A percentile compares a stretch with the other conserved stretches of the same genome.
Evolutionary conservation across 2,113 vertebrate genomes (phyloP).

Genomic region (Morone chrysops): DNA sequence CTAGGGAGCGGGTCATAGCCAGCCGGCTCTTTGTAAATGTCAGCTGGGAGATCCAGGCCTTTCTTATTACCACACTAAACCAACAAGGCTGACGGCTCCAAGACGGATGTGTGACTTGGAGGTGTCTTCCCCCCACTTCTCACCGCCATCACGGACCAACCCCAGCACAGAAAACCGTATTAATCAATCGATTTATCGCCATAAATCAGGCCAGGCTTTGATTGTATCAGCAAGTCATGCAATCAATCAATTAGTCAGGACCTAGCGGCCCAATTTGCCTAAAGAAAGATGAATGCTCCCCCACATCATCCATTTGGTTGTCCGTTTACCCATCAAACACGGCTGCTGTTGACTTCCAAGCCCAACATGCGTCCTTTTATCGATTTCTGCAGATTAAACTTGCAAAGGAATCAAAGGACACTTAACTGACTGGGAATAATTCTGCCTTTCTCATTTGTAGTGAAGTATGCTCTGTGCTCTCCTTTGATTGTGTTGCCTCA

Average conservation of each 20-base stretch:
- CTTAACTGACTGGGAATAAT: constrained; percentile 72
- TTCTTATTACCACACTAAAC: constrained; percentile 82
- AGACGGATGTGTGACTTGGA: constrained; percentile 79
- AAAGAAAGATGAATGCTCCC: constrained; percentile 82
- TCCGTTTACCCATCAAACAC: constrained; percentile 81
- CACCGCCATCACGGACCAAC: constrained; percentile 36
- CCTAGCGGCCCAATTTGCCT: constrained; percentile 76
- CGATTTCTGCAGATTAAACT: constrained; percentile 78
- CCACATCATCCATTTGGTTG: constrained; percentile 76
- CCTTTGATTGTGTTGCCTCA: constrained; percentile 57
- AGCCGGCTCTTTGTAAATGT: constrained; percentile 83
- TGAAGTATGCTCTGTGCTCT: constrained; percentile 41
- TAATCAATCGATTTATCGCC: constrained; percentile 86
- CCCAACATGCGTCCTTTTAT: constrained; percentile 74
- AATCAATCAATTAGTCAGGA: constrained; percentile 82
- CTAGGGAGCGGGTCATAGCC: constrained; percentile 73
- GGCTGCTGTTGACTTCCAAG: constrained; percentile 74
- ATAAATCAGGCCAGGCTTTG: constrained; percentile 82
- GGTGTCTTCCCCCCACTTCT: constrained; percentile 56
- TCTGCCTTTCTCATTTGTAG: constrained; percentile 67
- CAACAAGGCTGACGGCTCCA: constrained; percentile 74
- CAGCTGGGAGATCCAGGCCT: constrained; percentile 77
- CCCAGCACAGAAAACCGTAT: constrained; percentile 71
- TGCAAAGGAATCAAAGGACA: constrained; percentile 79
- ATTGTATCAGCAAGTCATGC: constrained; percentile 82